Percentiles rank a stretch among this genome's conserved stretches.
These are phyloP conservation scores for Hucho hucho DNA, from an alignment of 2,113 vertebrate species.

Conservation along the genomic window DNA sequence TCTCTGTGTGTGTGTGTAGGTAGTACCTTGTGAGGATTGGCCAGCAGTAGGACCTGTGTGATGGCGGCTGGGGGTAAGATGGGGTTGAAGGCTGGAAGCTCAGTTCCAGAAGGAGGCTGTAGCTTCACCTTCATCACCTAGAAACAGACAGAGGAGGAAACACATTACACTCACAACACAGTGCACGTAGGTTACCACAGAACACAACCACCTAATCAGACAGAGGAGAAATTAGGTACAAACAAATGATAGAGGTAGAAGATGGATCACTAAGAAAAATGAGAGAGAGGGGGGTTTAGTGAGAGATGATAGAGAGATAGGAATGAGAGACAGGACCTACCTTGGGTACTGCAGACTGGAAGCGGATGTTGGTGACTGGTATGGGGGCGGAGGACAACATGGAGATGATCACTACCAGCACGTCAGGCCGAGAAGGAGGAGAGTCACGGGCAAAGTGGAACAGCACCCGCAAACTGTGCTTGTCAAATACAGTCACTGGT, in stretches of 20 bases:
- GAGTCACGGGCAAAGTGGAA: conserved; percentile 92
- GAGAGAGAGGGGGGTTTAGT: too few species aligned
- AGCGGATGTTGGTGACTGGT: conserved; percentile 88
- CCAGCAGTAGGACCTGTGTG: conserved; percentile 93
- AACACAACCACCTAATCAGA: too few species aligned
- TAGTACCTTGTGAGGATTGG: conserved; percentile 92
- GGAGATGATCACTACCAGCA: conserved; percentile 95
- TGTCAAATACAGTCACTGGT: conserved; percentile 93
- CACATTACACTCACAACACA: neutral
- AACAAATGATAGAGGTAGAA: neutral
- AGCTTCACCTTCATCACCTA: conserved; percentile 96
- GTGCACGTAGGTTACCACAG: too few species aligned
- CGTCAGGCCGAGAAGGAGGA: conserved; percentile 82
- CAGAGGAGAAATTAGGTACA: neutral
- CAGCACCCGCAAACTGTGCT: conserved; percentile 89
- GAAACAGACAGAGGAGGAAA: neutral
- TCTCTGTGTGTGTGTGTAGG: neutral
- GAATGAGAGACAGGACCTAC: conserved; percentile 61
- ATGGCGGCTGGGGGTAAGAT: conserved; percentile 90
- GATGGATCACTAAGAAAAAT: too few species aligned
- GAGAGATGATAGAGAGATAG: neutral
- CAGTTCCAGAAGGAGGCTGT: conserved; percentile 89
- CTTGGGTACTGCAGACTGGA: conserved; percentile 95
- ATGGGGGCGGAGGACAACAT: conserved; percentile 93
- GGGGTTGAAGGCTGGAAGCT: conserved; percentile 92